Evolutionary conservation across 2,113 vertebrate species (phyloP).

Genomic region (Solea senegalensis): DNA sequence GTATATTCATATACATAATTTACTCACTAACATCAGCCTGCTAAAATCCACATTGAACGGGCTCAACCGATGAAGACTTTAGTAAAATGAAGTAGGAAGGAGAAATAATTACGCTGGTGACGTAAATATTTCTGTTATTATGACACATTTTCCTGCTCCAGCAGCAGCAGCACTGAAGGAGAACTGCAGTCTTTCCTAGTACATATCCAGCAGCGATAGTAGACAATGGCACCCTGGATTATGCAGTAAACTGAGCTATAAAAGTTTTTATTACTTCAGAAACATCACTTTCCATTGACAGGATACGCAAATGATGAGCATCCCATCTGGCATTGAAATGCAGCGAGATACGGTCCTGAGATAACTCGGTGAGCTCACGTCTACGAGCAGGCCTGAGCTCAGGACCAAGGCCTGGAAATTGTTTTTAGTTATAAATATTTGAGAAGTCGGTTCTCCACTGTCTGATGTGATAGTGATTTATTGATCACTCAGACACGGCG

Average conservation of each 20-base stretch:
- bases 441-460: conserved; percentile 12
- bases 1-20: no score
- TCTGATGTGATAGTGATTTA: conserved; percentile 35
- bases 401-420: conserved; percentile 34
- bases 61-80: no score
- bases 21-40: no score
- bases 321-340: conserved; percentile 56
- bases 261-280: conserved; percentile 46
- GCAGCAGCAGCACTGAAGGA: background rate
- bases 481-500: conserved; percentile 8
- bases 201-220: conserved; percentile 34
- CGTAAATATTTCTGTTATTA: background rate
- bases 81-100: no score
- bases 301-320: conserved; percentile 46
- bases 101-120: background rate
- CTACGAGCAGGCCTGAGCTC: conserved; percentile 24
- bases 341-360: conserved; percentile 54
- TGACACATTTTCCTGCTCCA: conserved; percentile 24
- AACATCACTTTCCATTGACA: conserved; percentile 51
- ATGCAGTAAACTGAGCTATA: conserved; percentile 20
- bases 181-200: conserved; percentile 37
- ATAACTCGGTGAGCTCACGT: conserved; percentile 57
- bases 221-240: conserved; percentile 34
- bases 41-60: no score
- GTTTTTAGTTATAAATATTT: conserved; percentile 23